Base-by-base conservation (phyloP, 2,113 vertebrate species). In the Salvelinus fontinalis region DNA sequence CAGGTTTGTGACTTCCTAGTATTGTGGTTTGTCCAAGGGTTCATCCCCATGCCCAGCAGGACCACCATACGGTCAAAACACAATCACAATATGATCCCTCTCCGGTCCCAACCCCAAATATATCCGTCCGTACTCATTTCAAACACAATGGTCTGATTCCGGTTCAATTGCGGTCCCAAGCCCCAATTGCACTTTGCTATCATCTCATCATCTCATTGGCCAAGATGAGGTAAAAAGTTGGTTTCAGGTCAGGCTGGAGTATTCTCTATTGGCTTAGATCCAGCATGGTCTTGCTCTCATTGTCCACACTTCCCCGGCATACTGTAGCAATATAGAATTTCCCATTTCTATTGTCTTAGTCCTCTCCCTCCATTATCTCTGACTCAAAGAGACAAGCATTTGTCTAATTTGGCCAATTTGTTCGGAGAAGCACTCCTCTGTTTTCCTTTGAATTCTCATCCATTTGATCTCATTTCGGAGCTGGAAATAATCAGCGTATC, bases 291-390 rank as follows among this genome's bases (percentile, higher is more conserved):
- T 31, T 8, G 34, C 59, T 66, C 16, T n/a, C 26, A 22, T 44
- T 39, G 34, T 39, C 34, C 59, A 22, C n/a, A 22, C 59, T n/a
- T 44, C 59, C 59, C 49, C 2, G 8, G 12, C 31, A n/a, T 29
- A 7, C 49, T 9, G 39, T 9, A 44, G 8, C 39, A 11, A 44
- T 44, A 44, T 44, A 44, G 74, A 57, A 71, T 71, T 76, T 71
- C 68, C 16, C 16, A 2, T 16, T 60, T 62, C 14, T 39, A 31
- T 75, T 75, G 74, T 75, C 27, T 34, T 24, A 27, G 48, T 76
- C 75, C n/a, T 44, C 31, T 2, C 67, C 29, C 67, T 71, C 39
- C 64, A 76, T 76, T 76, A 71, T 13, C 22, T 49, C 57, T 2
- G 3, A 62, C 22, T 76, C 24, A 71, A 68, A 69, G 51, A 20